Conservation (phyloP, 2,113 vertebrate genomes). For the Myotis brandtii region DNA sequence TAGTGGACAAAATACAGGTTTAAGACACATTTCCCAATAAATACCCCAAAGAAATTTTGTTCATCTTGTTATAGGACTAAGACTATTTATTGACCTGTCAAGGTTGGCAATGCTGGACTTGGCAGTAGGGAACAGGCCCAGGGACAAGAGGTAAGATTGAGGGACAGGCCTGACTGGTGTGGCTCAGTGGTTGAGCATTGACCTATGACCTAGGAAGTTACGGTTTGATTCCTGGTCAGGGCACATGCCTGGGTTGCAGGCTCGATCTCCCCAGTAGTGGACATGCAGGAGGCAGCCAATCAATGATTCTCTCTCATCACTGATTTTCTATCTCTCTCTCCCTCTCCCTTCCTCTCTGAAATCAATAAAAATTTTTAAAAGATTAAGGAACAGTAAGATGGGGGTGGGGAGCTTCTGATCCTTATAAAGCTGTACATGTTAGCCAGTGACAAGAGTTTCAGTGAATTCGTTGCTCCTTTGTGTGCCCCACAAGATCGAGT, state of each 20-base stretch:
- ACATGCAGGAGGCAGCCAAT: too few relatives aligned
- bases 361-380: neutral
- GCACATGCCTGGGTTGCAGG: too few relatives aligned
- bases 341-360: too few relatives aligned
- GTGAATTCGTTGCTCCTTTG: neutral
- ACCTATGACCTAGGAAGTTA: too few relatives aligned
- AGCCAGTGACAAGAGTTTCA: neutral
- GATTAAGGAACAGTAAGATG: neutral
- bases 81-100: neutral
- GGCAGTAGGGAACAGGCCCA: neutral
- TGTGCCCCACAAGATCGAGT: neutral
- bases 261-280: too few relatives aligned
- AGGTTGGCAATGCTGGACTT: neutral
- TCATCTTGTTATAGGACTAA: neutral
- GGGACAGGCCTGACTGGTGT: neutral
- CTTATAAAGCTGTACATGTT: neutral
- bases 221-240: too few relatives aligned
- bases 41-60: neutral
- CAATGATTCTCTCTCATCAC: too few relatives aligned
- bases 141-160: neutral
- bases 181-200: too few relatives aligned
- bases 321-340: too few relatives aligned
- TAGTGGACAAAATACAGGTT: neutral
- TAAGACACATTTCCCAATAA: neutral
- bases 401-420: rapidly evolving